A percentile compares a stretch with the other conserved stretches of the same genome.
Evolutionary conservation across 2,113 vertebrate genomes (phyloP).

Genomic region (Ifrita kowaldi): DNA sequence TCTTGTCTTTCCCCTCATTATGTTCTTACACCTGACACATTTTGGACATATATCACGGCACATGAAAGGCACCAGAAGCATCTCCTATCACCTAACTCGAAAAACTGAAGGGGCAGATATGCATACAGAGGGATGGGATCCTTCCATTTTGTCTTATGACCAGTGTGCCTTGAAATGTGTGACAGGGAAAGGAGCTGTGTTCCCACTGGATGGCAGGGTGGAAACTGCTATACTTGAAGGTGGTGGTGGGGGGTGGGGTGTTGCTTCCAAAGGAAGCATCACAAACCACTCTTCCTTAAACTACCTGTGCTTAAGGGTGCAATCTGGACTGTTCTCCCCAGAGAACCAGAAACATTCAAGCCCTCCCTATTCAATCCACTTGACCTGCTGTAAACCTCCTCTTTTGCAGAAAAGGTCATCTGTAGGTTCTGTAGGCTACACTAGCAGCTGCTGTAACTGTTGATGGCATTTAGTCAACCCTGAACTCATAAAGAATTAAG

Average conservation of each 20-base stretch:
- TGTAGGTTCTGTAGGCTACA: neutral
- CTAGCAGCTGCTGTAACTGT: neutral
- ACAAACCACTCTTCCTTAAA: neutral
- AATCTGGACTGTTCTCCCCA: neutral
- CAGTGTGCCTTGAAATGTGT: neutral
- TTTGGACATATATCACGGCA: neutral
- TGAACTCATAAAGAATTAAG: neutral
- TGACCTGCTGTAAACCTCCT: neutral
- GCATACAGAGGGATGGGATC: neutral
- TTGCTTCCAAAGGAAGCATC: neutral
- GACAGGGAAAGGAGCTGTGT: neutral
- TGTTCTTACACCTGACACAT: neutral
- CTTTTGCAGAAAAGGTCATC: neutral
- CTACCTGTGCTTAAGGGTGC: no score
- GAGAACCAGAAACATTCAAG: neutral
- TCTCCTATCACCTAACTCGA: neutral
- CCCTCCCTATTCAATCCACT: neutral
- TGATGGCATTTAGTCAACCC: neutral
- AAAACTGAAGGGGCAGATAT: neutral
- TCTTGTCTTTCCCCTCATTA: neutral
- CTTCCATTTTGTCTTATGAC: neutral
- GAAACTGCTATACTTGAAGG: neutral
- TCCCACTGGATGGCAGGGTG: neutral
- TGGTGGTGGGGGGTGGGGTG: neutral
- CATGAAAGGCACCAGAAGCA: neutral